Conservation (phyloP, 2,797 vertebrate genomes). For the Trematomus bernacchii region DNA sequence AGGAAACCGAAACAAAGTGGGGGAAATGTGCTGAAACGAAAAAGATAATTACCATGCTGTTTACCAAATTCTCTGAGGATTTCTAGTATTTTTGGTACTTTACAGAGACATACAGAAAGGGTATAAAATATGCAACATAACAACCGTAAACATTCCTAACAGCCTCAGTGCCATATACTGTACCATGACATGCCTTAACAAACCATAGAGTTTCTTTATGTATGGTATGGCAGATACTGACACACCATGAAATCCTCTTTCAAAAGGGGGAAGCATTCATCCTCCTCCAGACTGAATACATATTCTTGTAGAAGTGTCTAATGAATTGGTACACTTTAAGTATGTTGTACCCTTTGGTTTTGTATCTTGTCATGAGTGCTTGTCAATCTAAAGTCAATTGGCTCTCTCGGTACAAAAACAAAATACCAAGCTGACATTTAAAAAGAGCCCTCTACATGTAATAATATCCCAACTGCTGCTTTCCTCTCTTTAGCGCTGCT, state of each 20-base stretch:
- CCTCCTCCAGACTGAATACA: slow-evolving; percentile 6
- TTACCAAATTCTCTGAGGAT: background rate
- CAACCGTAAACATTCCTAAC: slow-evolving; percentile 20
- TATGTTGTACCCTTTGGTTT: slow-evolving; percentile 36
- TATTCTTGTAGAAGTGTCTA: slow-evolving; percentile 16
- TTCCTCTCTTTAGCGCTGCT: slow-evolving; percentile 18
- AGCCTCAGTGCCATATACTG: slow-evolving; percentile 1
- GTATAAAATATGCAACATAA: slow-evolving; percentile 1
- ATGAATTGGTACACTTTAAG: slow-evolving; percentile 16
- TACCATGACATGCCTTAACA: slow-evolving; percentile 24
- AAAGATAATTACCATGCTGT: background rate
- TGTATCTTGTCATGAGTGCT: slow-evolving; percentile 15
- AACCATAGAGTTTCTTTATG: slow-evolving; percentile 38
- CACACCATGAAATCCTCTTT: slow-evolving; percentile 41
- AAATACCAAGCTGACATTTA: slow-evolving; percentile 74
- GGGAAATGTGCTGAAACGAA: background rate
- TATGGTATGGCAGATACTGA: slow-evolving; percentile 12
- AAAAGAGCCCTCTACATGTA: slow-evolving; percentile 33
- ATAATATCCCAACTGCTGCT: slow-evolving; percentile 42
- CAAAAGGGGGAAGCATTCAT: slow-evolving; percentile 17
- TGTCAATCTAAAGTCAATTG: slow-evolving; percentile 44
- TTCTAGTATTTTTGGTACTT: background rate
- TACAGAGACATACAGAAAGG: slow-evolving; percentile 1
- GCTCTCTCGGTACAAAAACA: slow-evolving; percentile 51
- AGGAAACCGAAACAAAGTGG: slow-evolving; percentile 1